Evolutionary conservation across 2,797 vertebrate genomes (phyloP), one percentile per base, ranked within the genome.

Genomic region (Chaetodon trifasciatus): DNA sequence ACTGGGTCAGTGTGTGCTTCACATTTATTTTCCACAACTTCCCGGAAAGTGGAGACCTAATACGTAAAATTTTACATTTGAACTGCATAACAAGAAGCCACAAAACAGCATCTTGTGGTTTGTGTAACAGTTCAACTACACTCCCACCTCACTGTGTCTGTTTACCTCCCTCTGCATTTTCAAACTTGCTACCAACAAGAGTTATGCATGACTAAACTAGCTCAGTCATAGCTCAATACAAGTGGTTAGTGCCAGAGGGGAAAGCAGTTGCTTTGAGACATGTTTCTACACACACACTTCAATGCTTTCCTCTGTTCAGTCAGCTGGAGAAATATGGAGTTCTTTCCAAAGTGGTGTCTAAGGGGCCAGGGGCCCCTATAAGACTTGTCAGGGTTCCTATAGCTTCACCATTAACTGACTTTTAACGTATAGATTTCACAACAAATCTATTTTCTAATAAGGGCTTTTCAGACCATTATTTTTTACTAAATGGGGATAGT

Each of bases 131-230:
- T 16, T 37, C 3, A 9, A 6, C 16, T 11, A 19, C 28, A 37
- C 24, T 44, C 17, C 35, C 32, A 24, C 39, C 57, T 60, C 37
- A 0, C 8, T 24, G 1, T 49, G 4, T 57, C 3, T 21, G 53
- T 77, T 50, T 58, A 71, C 46, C 2, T 61, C 28, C 49, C 5
- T 39, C 15, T n/a, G 32, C 56, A 44, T 52, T 64, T 61, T 55
- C 37, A 70, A 47, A 50, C n/a, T 9, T 17, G 5, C 49, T 28
- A 53, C 35, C 12, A 71, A 50, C 44, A 61, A 74, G 60, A 49
- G 8, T 35, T 1, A 3, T 63, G 66, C 90, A 65, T 80, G 88
- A 91, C 67, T 79, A 52, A 82, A 86, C 89, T 82, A 85, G 88
- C 74, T 81, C 55, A 68, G 66, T 68, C 63, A 57, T 44, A 70